phyloP scores from a whole-genome alignment of 2,113 vertebrate genomes.

The Phalacrocorax pelagicus region DNA sequence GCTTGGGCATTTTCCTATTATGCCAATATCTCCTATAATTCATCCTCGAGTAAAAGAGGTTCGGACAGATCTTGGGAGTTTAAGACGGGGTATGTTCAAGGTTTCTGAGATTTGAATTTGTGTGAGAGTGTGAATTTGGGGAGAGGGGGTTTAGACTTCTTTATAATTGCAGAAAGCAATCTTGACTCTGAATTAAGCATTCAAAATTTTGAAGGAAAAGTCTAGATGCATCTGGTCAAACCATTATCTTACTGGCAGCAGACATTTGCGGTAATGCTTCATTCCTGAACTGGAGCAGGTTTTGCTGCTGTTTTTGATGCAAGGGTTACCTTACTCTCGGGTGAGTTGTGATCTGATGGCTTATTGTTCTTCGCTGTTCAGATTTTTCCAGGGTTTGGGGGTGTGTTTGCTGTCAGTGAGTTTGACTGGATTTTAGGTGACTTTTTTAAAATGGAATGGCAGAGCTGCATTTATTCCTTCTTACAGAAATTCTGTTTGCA shows the following conservation, averaged over 20 bases:
- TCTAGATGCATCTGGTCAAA: background rate
- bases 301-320: background rate
- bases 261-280: background rate
- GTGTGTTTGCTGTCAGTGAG: background rate
- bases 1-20: constrained; percentile 87
- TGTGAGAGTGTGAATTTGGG: background rate
- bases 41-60: constrained; percentile 97
- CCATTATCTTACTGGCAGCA: background rate
- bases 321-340: background rate
- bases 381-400: background rate
- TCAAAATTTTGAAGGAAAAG: background rate
- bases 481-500: background rate
- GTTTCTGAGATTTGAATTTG: background rate
- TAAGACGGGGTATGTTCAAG: constrained; percentile 79
- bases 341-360: background rate
- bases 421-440: background rate
- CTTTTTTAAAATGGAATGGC: background rate
- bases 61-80: constrained; percentile 83
- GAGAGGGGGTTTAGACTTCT: background rate
- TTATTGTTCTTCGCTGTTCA: background rate
- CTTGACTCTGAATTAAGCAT: background rate
- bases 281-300: background rate
- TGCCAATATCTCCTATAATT: constrained; percentile 90
- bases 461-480: background rate
- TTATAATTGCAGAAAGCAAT: background rate